These are phyloP conservation scores for Poeciliopsis infans DNA, from an alignment of 2,797 vertebrate genomes.

Conservation along the genomic window DNA sequence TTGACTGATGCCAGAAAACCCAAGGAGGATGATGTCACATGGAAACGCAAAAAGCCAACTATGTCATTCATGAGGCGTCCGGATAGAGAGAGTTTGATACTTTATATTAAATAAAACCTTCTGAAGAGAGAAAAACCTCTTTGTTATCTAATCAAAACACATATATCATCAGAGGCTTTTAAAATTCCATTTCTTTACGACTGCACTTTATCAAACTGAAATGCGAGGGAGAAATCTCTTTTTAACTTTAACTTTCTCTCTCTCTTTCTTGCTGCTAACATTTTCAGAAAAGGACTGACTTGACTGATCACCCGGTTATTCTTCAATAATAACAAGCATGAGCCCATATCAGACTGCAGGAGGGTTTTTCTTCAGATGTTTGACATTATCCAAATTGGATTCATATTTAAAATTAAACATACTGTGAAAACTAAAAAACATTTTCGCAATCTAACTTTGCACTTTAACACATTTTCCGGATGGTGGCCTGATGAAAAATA, in stretches of 20 bases:
- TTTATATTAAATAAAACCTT: neutral
- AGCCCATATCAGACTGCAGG: neutral
- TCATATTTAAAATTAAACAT: conserved; percentile 1
- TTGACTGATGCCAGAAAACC: conserved; percentile 14
- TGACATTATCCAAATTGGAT: neutral
- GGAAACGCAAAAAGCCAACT: neutral
- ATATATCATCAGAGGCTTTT: neutral
- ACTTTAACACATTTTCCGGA: neutral
- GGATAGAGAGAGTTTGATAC: conserved; percentile 4
- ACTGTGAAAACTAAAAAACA: neutral
- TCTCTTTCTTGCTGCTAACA: too few relatives aligned
- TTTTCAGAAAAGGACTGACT: too few relatives aligned
- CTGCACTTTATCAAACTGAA: conserved; percentile 40
- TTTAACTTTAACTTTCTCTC: conserved; percentile 30
- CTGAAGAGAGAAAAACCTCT: neutral
- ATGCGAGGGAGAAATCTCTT: conserved; percentile 37
- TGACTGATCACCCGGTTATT: neutral
- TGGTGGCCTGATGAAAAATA: neutral
- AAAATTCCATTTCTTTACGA: neutral
- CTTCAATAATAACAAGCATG: neutral
- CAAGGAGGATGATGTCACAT: neutral
- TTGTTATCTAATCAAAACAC: neutral
- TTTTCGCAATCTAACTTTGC: neutral
- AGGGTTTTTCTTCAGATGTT: neutral
- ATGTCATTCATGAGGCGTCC: neutral